phyloP scores from a whole-genome alignment of 2,113 vertebrate species.

The Gadus macrocephalus region DNA sequence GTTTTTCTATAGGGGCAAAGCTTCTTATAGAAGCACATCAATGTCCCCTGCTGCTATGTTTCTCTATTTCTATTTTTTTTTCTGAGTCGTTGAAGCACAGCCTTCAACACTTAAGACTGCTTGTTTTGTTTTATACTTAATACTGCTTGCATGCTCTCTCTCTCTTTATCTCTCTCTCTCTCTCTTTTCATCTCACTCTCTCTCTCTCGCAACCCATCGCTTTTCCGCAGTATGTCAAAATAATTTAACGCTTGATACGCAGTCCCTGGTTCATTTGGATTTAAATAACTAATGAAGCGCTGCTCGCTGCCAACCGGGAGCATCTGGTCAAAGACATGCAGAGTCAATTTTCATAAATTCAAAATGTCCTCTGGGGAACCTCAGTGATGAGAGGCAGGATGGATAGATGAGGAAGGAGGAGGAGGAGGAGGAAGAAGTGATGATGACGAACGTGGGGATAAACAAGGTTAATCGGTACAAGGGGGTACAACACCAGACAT shows the following conservation, averaged over 20 bases:
- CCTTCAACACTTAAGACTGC: conserved; percentile 18
- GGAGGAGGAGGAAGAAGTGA: conserved; percentile 1
- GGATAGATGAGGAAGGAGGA: conserved; percentile 14
- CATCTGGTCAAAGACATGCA: conserved; percentile 60
- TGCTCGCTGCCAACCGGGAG: conserved; percentile 53
- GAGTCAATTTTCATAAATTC: conserved; percentile 63
- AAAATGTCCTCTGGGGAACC: conserved; percentile 48
- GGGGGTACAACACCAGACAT: too few relatives aligned
- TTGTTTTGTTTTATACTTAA: too few relatives aligned
- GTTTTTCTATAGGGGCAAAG: too few relatives aligned
- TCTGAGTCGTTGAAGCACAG: background rate
- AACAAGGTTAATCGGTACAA: conserved; percentile 1
- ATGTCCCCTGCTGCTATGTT: too few relatives aligned
- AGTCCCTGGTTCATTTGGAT: conserved; percentile 51
- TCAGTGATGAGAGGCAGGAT: conserved; percentile 17
- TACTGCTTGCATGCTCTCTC: too few relatives aligned
- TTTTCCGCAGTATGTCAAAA: conserved; percentile 49
- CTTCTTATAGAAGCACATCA: too few relatives aligned
- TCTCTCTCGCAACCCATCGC: too few relatives aligned
- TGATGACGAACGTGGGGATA: conserved; percentile 13
- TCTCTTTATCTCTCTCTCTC: too few relatives aligned
- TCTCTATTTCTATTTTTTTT: background rate
- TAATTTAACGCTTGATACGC: conserved; percentile 53
- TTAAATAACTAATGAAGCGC: conserved; percentile 66
- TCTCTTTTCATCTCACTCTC: too few relatives aligned